Evolutionary conservation across 1,140 invertebrate species (phyloP).

Genomic region (Zaprionus ornatus): DNA sequence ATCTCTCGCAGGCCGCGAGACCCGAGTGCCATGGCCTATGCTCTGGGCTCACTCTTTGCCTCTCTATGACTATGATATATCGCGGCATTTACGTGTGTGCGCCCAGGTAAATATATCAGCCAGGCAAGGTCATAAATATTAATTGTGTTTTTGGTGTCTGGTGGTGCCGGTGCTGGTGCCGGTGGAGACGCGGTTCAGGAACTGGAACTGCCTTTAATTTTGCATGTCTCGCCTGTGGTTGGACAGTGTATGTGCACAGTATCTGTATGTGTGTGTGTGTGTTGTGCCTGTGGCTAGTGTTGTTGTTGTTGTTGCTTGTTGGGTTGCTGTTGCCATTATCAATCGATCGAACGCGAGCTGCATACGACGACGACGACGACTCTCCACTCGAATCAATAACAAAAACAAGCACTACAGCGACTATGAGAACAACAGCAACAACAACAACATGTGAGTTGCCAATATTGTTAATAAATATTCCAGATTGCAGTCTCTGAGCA

Average conservation of each 20-base stretch:
- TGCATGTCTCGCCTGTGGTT: slow-evolving; percentile 51
- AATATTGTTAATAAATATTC: slow-evolving; percentile 80
- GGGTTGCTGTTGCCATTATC: slow-evolving; percentile 69
- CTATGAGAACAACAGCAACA: slow-evolving; percentile 21
- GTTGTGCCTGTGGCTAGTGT: slow-evolving; percentile 57
- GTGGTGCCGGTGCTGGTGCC: neutral
- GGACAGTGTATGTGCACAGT: slow-evolving; percentile 18
- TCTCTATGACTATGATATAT: slow-evolving; percentile 66
- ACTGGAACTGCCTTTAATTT: slow-evolving; percentile 51
- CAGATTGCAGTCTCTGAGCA: slow-evolving; percentile 58
- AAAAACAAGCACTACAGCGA: slow-evolving; percentile 32
- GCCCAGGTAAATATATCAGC: slow-evolving; percentile 80
- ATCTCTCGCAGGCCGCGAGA: slow-evolving; percentile 32
- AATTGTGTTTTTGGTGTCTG: slow-evolving; percentile 65
- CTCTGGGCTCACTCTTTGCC: neutral
- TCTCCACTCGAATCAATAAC: slow-evolving; percentile 50
- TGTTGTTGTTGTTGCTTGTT: slow-evolving; percentile 32
- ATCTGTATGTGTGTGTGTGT: slow-evolving; percentile 30
- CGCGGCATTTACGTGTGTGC: slow-evolving; percentile 78
- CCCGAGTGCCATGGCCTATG: neutral
- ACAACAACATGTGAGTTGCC: slow-evolving; percentile 34
- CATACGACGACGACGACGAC: slow-evolving; percentile 57
- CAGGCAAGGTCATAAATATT: slow-evolving; percentile 80
- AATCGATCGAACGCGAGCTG: slow-evolving; percentile 80
- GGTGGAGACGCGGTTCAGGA: slow-evolving; percentile 35